These are phyloP conservation scores for Phymatocera aterrima DNA, from an alignment of 2,888 invertebrate species.

Conservation along the genomic window DNA sequence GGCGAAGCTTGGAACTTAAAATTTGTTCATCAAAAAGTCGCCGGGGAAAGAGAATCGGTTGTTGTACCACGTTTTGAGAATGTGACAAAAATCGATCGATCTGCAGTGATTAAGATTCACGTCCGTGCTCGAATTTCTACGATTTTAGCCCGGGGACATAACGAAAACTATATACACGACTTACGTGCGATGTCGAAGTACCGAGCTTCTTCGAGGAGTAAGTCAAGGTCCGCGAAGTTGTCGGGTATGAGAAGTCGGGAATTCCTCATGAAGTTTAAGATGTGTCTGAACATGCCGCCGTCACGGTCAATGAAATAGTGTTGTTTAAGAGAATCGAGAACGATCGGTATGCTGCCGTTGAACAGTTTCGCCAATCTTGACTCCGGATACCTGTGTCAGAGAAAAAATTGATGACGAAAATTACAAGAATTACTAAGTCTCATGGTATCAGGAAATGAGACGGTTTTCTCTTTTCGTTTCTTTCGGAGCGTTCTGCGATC, in stretches of 20 bases:
- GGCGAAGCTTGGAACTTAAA: too few relatives aligned
- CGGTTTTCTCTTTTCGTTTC: too few relatives aligned
- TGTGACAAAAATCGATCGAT: too few relatives aligned
- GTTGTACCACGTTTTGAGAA: too few relatives aligned
- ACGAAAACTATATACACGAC: constrained; percentile 61
- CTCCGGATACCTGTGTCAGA: constrained; percentile 89
- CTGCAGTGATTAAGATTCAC: too few relatives aligned
- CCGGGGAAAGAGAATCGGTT: too few relatives aligned
- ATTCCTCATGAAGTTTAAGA: constrained; percentile 97
- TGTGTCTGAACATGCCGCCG: constrained; percentile 97
- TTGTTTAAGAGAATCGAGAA: constrained; percentile 96
- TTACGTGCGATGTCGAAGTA: constrained; percentile 94
- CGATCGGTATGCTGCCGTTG: constrained; percentile 96
- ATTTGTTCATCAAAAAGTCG: too few relatives aligned
- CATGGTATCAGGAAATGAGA: too few relatives aligned
- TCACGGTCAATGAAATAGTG: constrained; percentile 99
- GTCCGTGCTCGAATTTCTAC: too few relatives aligned
- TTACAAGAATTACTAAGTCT: too few relatives aligned
- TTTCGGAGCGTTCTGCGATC: too few relatives aligned
- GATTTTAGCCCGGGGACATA: too few relatives aligned
- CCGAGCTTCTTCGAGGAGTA: constrained; percentile 92
- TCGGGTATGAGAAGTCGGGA: constrained; percentile 91
- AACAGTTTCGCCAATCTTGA: constrained; percentile 95
- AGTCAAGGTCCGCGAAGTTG: constrained; percentile 90
- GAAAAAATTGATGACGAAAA: background rate